Base-by-base conservation (phyloP, 2,888 invertebrate genomes). In the Netelia melanura region DNA sequence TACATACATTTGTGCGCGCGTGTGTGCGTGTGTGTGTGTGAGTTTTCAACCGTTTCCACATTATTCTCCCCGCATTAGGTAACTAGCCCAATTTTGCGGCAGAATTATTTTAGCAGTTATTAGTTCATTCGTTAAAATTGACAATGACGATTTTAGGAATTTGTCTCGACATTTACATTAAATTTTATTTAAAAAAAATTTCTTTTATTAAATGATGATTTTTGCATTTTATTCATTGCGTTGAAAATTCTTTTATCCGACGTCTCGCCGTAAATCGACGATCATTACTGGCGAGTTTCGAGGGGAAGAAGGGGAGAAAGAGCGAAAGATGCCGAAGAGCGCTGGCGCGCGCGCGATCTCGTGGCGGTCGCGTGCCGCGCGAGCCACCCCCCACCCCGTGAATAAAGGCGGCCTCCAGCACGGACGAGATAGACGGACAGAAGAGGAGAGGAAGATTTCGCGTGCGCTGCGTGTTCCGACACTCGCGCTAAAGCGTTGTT, bases 321-420 rank as follows among this genome's bases (percentile, higher is more conserved):
- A 71, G 71, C 8, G 30, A n/a, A 21, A 52, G 48, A 68, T 25
- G 14, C 25, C n/a, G 52, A 52, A 48, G 68, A 68, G 25, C 52
- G 38, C 21, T 38, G 3, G 30, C 68, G 38, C 38, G 48, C 68
- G 64, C 62, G 14, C 54, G 44, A 67, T 43, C 54, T 67, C 65
- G 84, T 64, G 78, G 84, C 81, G 71, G 84, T 85, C 84, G 84
- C 81, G 78, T 79, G 81, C 81, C 81, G 78, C 44, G 58, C 56
- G 54, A 54, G 61, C 75, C 52, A 25, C 9, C 9, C 30, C 52
- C 58, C 44, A 30, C 11, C 58, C 17, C 71, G 67, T 43, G 43
- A 30, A 62, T 52, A 38, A 70, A 77, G 56, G 25, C 38, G 64
- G 38, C 14, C 64, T 30, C 64, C 72, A 17, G 56, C 54, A 11